Percentiles rank a stretch among this genome's conserved stretches.
phyloP scores from a whole-genome alignment of 2,113 vertebrate species.

The Boulengeromyrus knoepffleri region DNA sequence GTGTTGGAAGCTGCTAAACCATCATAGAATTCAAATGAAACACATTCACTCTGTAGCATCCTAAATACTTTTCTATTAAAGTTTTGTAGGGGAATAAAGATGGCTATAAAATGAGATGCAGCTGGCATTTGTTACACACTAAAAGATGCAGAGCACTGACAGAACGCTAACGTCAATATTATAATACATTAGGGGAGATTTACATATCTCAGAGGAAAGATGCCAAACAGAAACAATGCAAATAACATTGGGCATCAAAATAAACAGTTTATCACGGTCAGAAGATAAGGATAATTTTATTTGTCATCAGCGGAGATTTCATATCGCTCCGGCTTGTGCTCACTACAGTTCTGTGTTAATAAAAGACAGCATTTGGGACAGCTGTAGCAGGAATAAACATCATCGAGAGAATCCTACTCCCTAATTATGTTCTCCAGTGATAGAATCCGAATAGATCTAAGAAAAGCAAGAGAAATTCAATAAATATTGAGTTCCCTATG shows the following conservation, averaged over 20 bases:
- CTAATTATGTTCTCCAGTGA: background rate
- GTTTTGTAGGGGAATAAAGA: background rate
- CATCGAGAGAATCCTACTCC: background rate
- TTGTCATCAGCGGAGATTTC: background rate
- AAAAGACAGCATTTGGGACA: background rate
- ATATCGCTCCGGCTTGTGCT: background rate
- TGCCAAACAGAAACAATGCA: background rate
- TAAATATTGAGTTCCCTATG: background rate
- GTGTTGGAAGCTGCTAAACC: background rate
- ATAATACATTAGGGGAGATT: background rate
- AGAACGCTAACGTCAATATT: background rate
- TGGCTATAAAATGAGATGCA: background rate
- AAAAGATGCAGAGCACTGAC: background rate
- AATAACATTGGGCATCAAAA: background rate
- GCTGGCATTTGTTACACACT: background rate
- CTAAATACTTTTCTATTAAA: background rate
- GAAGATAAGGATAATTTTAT: background rate
- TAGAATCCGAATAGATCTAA: background rate
- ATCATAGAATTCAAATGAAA: background rate
- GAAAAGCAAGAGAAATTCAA: background rate
- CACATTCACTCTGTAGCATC: background rate
- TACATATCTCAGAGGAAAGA: background rate
- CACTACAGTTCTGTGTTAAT: background rate
- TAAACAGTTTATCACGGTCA: background rate
- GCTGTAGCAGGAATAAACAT: background rate